These are phyloP conservation scores for Sebastes itinus DNA, from an alignment of 2,797 vertebrate species.

Conservation along the genomic window DNA sequence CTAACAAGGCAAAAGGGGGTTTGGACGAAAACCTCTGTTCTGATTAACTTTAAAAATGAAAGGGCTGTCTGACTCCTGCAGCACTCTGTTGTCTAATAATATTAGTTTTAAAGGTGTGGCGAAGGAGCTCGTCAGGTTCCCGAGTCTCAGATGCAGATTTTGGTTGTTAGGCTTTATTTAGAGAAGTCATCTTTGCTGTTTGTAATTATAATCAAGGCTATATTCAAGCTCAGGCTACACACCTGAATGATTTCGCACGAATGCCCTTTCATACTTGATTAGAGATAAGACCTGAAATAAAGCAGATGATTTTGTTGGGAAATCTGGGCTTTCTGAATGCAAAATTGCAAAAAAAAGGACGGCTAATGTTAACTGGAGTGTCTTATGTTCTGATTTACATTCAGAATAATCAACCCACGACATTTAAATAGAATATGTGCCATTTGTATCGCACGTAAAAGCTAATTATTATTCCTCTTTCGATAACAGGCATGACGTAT, in stretches of 20 bases:
- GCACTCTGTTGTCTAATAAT: not conserved
- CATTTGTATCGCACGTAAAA: not conserved
- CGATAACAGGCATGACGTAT: not conserved
- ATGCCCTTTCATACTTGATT: constrained; percentile 14
- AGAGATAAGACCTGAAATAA: not conserved
- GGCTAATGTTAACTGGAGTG: not conserved
- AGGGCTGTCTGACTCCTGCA: constrained; percentile 4
- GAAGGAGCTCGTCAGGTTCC: not conserved
- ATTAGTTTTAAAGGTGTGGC: not conserved
- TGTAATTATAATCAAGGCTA: constrained; percentile 4
- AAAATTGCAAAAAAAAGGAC: too few relatives aligned
- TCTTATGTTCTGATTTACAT: not conserved
- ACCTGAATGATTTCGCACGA: constrained; percentile 6
- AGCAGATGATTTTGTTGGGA: not conserved
- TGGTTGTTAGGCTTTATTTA: not conserved
- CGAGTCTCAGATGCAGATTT: not conserved
- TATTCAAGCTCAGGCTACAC: not conserved
- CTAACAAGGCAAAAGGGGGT: too few relatives aligned
- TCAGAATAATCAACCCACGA: not conserved
- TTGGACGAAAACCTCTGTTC: not conserved
- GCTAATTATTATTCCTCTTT: not conserved
- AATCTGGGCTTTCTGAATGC: not conserved
- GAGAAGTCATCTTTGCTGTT: not conserved
- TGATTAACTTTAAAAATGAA: not conserved
- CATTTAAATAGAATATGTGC: not conserved